Evolutionary conservation across 2,113 vertebrate genomes (phyloP).

Genomic region (Progne subis): DNA sequence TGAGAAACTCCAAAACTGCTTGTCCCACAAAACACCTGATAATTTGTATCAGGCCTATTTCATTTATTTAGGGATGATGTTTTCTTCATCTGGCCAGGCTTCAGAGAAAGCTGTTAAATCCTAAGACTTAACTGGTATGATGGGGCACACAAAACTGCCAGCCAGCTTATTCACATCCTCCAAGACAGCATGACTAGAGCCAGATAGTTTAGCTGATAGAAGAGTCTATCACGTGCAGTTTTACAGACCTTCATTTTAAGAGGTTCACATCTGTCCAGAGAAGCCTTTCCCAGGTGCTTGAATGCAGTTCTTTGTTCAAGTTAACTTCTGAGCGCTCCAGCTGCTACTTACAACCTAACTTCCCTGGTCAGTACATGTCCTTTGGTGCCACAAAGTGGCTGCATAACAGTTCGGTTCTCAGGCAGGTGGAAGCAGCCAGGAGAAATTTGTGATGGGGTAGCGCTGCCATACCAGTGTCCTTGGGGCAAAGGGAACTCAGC

Average conservation of each 20-base stretch:
- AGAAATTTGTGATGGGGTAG: neutral
- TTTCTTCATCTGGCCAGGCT: neutral
- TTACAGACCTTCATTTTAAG: neutral
- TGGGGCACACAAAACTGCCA: neutral
- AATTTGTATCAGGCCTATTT: neutral
- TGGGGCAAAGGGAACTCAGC: neutral
- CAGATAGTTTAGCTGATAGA: neutral
- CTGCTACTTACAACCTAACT: neutral
- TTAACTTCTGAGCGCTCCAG: neutral
- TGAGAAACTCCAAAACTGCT: neutral
- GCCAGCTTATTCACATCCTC: neutral
- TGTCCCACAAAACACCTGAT: neutral
- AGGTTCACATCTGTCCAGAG: neutral
- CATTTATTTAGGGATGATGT: neutral
- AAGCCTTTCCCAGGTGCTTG: neutral
- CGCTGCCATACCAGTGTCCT: neutral
- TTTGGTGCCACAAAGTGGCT: neutral
- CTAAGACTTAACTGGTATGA: neutral
- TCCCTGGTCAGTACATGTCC: fast-evolving
- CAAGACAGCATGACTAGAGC: neutral
- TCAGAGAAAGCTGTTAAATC: neutral
- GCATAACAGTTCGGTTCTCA: neutral
- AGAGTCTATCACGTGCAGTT: neutral
- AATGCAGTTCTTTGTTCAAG: neutral
- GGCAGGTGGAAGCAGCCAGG: neutral